Percentiles rank a stretch among this genome's conserved stretches.
Conservation (phyloP, 1,140 invertebrate species). For the Maniola jurtina region DNA sequence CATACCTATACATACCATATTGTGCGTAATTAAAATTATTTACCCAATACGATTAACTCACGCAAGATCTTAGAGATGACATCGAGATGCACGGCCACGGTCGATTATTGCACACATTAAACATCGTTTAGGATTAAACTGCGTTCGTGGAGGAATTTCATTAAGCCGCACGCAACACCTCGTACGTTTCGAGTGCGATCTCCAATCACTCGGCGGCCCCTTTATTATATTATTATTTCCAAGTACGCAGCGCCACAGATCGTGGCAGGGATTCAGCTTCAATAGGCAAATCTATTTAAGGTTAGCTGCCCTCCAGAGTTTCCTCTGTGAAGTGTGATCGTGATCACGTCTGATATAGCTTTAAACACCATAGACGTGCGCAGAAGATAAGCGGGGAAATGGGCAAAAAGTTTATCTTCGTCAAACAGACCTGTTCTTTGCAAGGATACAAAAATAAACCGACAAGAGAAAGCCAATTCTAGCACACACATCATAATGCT, state of each 20-base stretch:
- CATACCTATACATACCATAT: background rate
- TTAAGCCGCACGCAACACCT: constrained; percentile 42
- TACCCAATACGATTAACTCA: background rate
- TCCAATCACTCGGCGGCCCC: constrained; percentile 49
- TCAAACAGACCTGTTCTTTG: too few species aligned
- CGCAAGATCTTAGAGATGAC: background rate
- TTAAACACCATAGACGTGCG: too few species aligned
- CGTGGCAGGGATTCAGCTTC: constrained; percentile 36
- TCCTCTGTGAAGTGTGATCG: too few species aligned
- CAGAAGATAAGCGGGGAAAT: too few species aligned
- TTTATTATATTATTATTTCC: constrained; percentile 48
- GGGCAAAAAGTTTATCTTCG: too few species aligned
- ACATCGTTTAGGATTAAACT: constrained; percentile 27
- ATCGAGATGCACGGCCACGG: constrained; percentile 4
- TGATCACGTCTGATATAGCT: too few species aligned
- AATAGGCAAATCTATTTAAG: constrained; percentile 24
- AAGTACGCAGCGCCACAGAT: constrained; percentile 40
- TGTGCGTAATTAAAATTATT: background rate
- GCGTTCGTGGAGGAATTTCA: constrained; percentile 46
- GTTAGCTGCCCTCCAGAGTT: background rate
- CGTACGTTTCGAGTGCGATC: constrained; percentile 44
- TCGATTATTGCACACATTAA: constrained; percentile 18
- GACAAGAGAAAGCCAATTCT: too few species aligned
- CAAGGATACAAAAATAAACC: too few species aligned
- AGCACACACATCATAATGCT: too few species aligned